These are phyloP conservation scores for Ostrea denselamellosa DNA, from an alignment of 1,140 invertebrate species.

Conservation along the genomic window DNA sequence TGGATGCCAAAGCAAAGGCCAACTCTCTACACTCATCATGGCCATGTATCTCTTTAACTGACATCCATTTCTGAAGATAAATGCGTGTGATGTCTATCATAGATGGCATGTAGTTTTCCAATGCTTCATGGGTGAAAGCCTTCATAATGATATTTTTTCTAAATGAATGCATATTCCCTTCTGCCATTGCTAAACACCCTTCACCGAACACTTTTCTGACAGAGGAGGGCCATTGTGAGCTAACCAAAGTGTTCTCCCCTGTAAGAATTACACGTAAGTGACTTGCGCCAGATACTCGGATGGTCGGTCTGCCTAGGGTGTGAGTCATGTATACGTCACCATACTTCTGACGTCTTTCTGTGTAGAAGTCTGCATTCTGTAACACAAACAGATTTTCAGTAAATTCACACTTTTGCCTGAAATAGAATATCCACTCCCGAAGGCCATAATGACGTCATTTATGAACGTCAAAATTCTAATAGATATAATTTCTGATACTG, in stretches of 20 bases:
- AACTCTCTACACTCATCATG: constrained; percentile 68
- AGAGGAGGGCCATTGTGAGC: constrained; percentile 68
- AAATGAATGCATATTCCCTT: constrained; percentile 60
- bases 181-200: constrained; percentile 61
- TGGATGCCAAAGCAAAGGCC: constrained; percentile 64
- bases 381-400: constrained; percentile 17
- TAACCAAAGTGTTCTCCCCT: constrained; percentile 69
- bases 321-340: constrained; percentile 74
- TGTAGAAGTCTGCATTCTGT: constrained; percentile 68
- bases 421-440: not conserved
- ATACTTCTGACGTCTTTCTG: constrained; percentile 59
- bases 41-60: constrained; percentile 57
- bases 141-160: constrained; percentile 65
- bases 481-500: not conserved
- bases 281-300: constrained; percentile 67
- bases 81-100: constrained; percentile 62
- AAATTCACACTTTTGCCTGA: too few relatives aligned
- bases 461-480: not conserved
- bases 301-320: constrained; percentile 69
- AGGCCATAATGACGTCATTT: too few relatives aligned
- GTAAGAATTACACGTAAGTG: constrained; percentile 68
- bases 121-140: constrained; percentile 67
- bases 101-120: constrained; percentile 62
- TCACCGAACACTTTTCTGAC: constrained; percentile 67
- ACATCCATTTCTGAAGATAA: constrained; percentile 65